Evolutionary conservation across 2,113 vertebrate genomes (phyloP), one percentile per base, ranked within the genome.

Genomic region (Rhabdornis inornatus): DNA sequence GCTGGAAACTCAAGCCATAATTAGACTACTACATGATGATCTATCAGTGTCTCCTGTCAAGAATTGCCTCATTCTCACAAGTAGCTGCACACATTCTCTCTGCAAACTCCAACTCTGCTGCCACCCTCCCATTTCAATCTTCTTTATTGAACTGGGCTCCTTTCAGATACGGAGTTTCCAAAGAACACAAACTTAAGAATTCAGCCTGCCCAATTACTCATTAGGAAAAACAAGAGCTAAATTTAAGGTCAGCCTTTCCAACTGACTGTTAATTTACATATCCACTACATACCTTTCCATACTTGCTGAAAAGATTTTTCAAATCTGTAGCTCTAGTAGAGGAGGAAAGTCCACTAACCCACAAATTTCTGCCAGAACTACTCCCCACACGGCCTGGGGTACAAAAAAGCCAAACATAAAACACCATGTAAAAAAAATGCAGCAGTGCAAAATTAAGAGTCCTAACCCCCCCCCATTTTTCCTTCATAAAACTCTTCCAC

Each of bases 221-320:
- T 39, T 18, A 79, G 18, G 55, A 50, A 84, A 93, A 83, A 8
- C 1, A 69, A 50, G 11, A 69, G 17, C 6, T 16, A 24, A 27
- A 47, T 66, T 81, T 31, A 52, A 77, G 25, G 16, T 80, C 31
- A 81, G 18, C 21, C 22, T 47, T 60, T 57, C 11, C 22, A 77
- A 65, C 1, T 22, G 22, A 30, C 7, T 45, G 9, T 33, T 60
- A 37, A 31, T 37, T 53, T 33, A 49, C 7, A 4, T 4, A 42
- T 13, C 25, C 3, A 1, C 35, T 21, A 74, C 96, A 0, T 81
- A 99, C 99, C 99, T 99, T 99, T 65, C 99, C 99, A 28, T 99
- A 98, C 92, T 99, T 99, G 98, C 99, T 99, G 97, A 99, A 99
- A 19, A 99, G 98, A 15, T 98, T 99, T 97, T 99, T 99, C 96